A percentile compares a stretch with the other conserved stretches of the same genome.
Conservation (phyloP, 2,113 vertebrate genomes). For the Tyto alba region DNA sequence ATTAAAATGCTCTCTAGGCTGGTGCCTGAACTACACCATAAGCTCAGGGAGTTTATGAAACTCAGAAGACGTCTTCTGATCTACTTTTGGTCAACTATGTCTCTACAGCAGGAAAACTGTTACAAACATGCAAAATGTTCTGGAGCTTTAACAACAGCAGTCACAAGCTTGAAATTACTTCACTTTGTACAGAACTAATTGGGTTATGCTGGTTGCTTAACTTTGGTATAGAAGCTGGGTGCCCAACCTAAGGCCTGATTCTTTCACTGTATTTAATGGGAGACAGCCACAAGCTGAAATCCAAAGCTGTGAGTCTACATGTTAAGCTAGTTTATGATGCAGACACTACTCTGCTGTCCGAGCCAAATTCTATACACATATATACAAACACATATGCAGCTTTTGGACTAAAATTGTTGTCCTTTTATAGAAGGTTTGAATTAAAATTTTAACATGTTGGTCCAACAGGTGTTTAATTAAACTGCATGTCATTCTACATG, state of each 20-base stretch:
- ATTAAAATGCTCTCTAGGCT: background rate
- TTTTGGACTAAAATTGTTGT: background rate
- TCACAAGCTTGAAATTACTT: background rate
- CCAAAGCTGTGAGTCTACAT: background rate
- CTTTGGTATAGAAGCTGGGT: background rate
- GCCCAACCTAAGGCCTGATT: background rate
- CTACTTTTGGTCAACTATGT: background rate
- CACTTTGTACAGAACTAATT: background rate
- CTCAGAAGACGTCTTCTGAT: background rate
- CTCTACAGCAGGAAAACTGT: background rate
- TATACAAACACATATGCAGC: accelerated
- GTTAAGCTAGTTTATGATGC: too few relatives aligned
- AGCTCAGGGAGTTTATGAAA: background rate
- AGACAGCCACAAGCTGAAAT: background rate
- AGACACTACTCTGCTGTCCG: background rate
- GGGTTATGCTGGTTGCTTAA: background rate
- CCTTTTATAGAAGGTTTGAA: background rate
- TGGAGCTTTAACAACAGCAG: background rate
- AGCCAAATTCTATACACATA: background rate
- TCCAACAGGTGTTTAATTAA: background rate
- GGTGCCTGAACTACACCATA: background rate
- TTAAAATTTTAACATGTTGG: background rate
- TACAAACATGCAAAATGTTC: background rate
- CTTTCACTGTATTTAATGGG: background rate
- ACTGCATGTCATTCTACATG: background rate